Evolutionary conservation across 2,888 invertebrate species (phyloP).

Genomic region (Schizotus pectinicornis): DNA sequence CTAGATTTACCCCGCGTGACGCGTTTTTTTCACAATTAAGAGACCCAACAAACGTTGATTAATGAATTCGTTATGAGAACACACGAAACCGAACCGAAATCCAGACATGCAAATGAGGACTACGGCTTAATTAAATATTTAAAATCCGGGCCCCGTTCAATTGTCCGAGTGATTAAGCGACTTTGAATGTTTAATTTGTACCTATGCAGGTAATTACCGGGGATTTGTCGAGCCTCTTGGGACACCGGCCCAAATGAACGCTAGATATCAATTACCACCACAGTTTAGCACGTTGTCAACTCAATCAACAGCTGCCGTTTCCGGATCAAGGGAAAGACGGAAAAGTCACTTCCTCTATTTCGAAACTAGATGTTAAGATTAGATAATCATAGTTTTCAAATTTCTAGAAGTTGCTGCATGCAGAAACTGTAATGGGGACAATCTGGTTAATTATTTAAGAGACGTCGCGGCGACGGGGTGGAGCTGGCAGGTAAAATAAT

Average conservation of each 20-base stretch:
- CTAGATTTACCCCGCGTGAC: conserved; percentile 18
- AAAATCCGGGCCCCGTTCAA: conserved; percentile 31
- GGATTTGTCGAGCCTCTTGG: background rate
- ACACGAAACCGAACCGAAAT: conserved; percentile 32
- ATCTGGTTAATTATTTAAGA: too few relatives aligned
- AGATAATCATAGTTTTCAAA: too few relatives aligned
- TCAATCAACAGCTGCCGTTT: too few relatives aligned
- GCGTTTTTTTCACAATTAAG: conserved; percentile 27
- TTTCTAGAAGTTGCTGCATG: too few relatives aligned
- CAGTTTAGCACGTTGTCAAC: too few relatives aligned
- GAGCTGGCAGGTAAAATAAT: background rate
- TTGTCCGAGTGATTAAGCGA: conserved; percentile 21
- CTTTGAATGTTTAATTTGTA: background rate
- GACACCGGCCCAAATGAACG: too few relatives aligned
- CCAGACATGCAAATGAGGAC: conserved; percentile 38
- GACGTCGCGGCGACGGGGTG: background rate
- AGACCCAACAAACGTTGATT: conserved; percentile 28
- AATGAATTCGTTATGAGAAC: conserved; percentile 19
- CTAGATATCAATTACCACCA: too few relatives aligned
- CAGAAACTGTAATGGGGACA: too few relatives aligned
- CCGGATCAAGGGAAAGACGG: too few relatives aligned
- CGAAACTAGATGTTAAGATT: too few relatives aligned
- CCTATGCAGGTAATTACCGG: conserved; percentile 3
- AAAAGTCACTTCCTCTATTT: too few relatives aligned
- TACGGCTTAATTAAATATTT: conserved; percentile 43